These are phyloP conservation scores for Isurus oxyrinchus DNA, from an alignment of 2,113 vertebrate species.

Conservation along the genomic window DNA sequence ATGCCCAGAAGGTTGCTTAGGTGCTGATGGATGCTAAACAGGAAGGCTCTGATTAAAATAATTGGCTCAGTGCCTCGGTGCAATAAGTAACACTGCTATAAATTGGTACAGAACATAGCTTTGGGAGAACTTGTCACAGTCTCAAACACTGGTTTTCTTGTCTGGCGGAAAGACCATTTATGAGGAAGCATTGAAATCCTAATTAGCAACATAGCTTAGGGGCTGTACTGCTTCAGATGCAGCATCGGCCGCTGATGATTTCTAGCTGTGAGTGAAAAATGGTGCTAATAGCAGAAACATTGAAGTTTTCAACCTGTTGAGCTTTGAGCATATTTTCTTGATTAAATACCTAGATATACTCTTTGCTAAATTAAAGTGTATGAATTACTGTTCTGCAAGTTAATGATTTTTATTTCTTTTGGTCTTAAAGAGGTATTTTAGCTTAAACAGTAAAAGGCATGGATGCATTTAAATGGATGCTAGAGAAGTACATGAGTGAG, in stretches of 20 bases:
- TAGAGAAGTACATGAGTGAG: background rate
- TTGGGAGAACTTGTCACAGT: background rate
- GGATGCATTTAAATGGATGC: background rate
- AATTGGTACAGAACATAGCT: background rate
- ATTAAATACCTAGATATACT: background rate
- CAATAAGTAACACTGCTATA: background rate
- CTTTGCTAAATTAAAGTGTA: background rate
- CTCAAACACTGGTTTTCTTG: background rate
- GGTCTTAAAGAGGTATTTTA: background rate
- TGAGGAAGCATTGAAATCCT: background rate
- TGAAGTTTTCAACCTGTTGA: background rate
- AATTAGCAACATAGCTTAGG: background rate
- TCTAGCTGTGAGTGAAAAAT: background rate
- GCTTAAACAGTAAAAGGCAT: background rate
- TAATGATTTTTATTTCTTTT: background rate
- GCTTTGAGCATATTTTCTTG: background rate
- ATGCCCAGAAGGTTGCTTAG: background rate
- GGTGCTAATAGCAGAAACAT: background rate
- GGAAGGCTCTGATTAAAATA: constrained; percentile 10
- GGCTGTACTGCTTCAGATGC: background rate
- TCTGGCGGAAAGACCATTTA: background rate
- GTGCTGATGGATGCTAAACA: background rate
- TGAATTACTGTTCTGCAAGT: background rate
- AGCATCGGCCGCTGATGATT: background rate
- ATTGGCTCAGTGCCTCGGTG: background rate